Conservation (phyloP, 2,888 invertebrate species). For the Chloromyia formosa region DNA sequence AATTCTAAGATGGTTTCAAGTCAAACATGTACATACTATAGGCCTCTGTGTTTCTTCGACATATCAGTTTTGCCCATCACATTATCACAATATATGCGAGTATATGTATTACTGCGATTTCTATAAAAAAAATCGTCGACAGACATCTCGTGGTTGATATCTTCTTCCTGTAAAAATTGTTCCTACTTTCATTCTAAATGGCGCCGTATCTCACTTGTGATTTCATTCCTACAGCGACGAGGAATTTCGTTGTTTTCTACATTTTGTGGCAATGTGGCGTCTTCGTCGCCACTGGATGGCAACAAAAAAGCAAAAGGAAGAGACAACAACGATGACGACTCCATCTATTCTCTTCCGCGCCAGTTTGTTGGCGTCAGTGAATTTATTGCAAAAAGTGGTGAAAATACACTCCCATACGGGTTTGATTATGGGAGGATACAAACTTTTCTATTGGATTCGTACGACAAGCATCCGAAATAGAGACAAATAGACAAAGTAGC, state of each 20-base stretch:
- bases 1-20: neutral
- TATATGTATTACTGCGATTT: neutral
- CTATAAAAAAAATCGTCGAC: neutral
- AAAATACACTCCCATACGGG: neutral
- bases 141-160: neutral
- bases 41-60: neutral
- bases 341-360: constrained; percentile 36
- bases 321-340: constrained; percentile 9
- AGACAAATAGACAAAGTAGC: no score
- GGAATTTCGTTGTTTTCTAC: neutral
- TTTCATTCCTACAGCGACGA: neutral
- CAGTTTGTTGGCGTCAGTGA: constrained; percentile 37
- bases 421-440: no score
- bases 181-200: constrained; percentile 43
- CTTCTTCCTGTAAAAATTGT: constrained; percentile 14
- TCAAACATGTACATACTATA: neutral
- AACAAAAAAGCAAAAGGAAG: neutral
- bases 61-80: constrained; percentile 2
- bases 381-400: constrained; percentile 26
- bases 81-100: neutral
- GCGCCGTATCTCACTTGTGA: constrained; percentile 40
- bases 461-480: no score
- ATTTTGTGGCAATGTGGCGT: neutral
- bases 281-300: neutral
- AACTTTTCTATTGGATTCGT: no score